Conservation (phyloP, 2,113 vertebrate genomes). For the Garra rufa region DNA sequence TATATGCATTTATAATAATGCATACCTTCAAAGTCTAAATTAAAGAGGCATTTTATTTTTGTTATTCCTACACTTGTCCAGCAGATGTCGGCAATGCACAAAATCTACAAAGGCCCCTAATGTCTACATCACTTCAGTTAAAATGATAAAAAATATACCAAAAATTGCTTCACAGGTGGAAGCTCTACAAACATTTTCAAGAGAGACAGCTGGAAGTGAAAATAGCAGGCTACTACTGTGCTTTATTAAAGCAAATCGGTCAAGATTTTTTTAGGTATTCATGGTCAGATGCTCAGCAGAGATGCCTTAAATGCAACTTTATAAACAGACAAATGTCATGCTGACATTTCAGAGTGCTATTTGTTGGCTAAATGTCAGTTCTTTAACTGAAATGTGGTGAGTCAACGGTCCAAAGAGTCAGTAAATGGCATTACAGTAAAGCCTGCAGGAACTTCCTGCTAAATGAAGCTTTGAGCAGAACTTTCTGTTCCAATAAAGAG, state of each 20-base stretch:
- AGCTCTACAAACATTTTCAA: neutral
- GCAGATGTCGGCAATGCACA: neutral
- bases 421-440: neutral
- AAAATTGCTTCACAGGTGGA: neutral
- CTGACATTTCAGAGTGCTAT: neutral
- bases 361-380: constrained; percentile 8
- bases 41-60: neutral
- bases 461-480: neutral
- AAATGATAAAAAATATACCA: neutral
- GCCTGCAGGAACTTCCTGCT: neutral
- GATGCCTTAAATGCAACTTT: neutral
- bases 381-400: neutral
- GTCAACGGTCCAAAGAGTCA: neutral
- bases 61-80: neutral
- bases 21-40: too few species aligned
- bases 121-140: neutral
- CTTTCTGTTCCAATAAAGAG: neutral
- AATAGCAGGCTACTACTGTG: neutral
- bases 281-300: neutral
- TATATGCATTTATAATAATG: neutral
- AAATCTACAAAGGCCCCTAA: neutral
- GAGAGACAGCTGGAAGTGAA: neutral
- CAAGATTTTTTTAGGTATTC: neutral
- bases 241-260: neutral
- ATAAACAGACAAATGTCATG: constrained; percentile 5